phyloP scores from a whole-genome alignment of 2,888 invertebrate species.

The Tanytarsus gracilentus region DNA sequence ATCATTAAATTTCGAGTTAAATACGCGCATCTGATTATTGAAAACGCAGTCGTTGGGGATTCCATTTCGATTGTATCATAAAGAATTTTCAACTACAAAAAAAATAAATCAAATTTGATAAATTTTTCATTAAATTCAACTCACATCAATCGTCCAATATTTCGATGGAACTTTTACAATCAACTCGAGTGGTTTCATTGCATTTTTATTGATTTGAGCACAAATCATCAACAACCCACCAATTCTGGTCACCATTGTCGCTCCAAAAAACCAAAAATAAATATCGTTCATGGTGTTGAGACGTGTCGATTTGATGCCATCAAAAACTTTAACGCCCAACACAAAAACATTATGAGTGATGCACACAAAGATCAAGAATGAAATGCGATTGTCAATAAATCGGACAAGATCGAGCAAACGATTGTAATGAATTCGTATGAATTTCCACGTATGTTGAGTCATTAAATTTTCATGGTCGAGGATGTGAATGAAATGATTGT shows the following conservation, averaged over 20 bases:
- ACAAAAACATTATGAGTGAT: not conserved
- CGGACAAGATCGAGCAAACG: not conserved
- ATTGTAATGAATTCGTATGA: not conserved
- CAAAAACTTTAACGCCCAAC: not conserved
- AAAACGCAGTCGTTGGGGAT: not conserved
- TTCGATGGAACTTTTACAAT: not conserved
- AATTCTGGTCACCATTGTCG: not conserved
- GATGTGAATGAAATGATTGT: not conserved
- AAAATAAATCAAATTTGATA: not conserved
- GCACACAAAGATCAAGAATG: not conserved
- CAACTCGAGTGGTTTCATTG: not conserved
- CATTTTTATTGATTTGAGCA: not conserved
- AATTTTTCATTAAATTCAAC: not conserved
- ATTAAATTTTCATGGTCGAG: not conserved
- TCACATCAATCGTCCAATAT: not conserved
- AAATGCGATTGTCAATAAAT: not conserved
- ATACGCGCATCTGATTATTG: not conserved
- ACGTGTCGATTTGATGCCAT: not conserved
- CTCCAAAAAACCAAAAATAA: not conserved
- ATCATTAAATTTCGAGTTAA: not conserved
- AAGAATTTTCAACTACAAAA: not conserved
- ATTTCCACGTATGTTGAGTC: not conserved
- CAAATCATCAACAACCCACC: not conserved
- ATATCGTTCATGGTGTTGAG: not conserved
- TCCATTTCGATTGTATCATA: not conserved